A percentile compares a stretch with the other conserved stretches of the same genome.
phyloP scores from a whole-genome alignment of 2,797 vertebrate genomes.

The Pantherophis alleghaniensis region DNA sequence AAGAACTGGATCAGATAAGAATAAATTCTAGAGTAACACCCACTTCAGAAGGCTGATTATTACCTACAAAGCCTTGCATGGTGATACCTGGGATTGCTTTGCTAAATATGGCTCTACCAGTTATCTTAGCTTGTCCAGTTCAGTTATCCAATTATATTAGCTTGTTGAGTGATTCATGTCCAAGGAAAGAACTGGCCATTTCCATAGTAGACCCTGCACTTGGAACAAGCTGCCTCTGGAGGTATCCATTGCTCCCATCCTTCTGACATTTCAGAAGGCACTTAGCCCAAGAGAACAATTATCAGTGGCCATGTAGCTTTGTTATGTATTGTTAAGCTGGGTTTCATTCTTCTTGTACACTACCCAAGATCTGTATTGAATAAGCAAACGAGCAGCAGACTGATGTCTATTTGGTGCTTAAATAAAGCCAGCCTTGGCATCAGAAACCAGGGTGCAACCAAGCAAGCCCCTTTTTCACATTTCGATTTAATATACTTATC shows the following conservation, averaged over 20 bases:
- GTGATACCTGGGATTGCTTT: neutral
- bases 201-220: neutral
- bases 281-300: neutral
- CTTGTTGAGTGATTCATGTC: neutral
- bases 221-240: neutral
- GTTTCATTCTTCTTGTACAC: neutral
- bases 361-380: neutral
- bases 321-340: neutral
- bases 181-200: neutral
- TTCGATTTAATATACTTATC: neutral
- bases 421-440: neutral
- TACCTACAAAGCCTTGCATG: neutral
- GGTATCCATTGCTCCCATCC: neutral
- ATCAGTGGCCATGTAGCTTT: neutral
- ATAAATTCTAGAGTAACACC: neutral
- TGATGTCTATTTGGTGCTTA: neutral
- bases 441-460: neutral
- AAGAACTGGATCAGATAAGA: neutral
- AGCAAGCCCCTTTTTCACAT: neutral
- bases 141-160: neutral
- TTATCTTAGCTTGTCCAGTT: neutral
- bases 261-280: neutral
- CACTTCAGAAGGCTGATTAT: neutral
- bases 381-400: neutral
- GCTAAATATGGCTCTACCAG: neutral